Evolutionary conservation across 2,113 vertebrate genomes (phyloP), one percentile per base, ranked within the genome.

Genomic region (Microtus montanus): DNA sequence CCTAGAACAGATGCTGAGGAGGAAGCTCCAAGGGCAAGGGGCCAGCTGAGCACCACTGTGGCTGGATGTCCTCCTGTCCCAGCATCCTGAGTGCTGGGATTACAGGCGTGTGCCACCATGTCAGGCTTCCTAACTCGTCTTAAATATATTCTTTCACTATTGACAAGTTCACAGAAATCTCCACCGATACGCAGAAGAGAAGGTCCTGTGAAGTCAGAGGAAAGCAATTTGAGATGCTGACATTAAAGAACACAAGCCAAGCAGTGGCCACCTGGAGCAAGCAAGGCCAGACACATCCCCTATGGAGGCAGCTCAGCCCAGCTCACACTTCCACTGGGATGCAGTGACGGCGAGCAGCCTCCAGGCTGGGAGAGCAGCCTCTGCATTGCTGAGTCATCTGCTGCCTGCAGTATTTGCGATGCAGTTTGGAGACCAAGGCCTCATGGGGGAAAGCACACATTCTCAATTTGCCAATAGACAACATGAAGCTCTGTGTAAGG

Each of bases 101-200:
- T 54, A 20, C 14, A 90, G 74, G 20, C 49, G 20, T 80, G 63
- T 68, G 35, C 44, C 44, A 79, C 74, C 24, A 28, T 8, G 9
- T 9, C 41, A 64, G 15, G 41, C 44, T 79, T 85, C 44, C 79
- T 73, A 84, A 61, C 22, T 28, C 0, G 54, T 41, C 74, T 87
- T 74, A 78, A 80, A 63, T 66, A 70, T 24, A 68, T 44, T 66
- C 49, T 78, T 84, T 66, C 58, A 20, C 84, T 64, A 44, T 0
- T 33, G 73, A 90, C 86, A 84, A 61, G 38, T 64, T 89, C 73
- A 88, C 33, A 24, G 47, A 75, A 74, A 85, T 64, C 5, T 79
- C 88, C 73, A 38, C 13, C 33, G 35, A 38, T 0, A 74, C 5
- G 19, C 4, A 38, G 14, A 89, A 47, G 52, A 83, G 66, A 58